A percentile compares a stretch with the other conserved stretches of the same genome.
Evolutionary conservation across 2,113 vertebrate genomes (phyloP).

Genomic region (Ellobius talpinus): DNA sequence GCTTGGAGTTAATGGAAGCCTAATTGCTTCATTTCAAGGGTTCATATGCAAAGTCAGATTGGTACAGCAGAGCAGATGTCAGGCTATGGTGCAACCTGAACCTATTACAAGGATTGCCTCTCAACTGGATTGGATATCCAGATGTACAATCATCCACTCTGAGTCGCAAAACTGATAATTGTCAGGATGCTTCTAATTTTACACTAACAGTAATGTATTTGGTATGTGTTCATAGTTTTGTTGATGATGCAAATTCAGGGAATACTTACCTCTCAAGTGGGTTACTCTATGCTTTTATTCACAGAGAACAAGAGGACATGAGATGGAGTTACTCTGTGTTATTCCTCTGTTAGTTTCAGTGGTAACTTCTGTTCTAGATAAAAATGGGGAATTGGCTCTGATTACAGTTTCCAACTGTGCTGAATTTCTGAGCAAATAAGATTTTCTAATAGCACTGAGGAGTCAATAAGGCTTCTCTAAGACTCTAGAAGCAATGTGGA

Average conservation of each 20-base stretch:
- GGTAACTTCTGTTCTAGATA: constrained; percentile 67
- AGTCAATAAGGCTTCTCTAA: constrained; percentile 67
- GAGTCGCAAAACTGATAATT: constrained; percentile 55
- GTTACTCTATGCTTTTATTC: neutral
- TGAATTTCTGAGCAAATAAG: constrained; percentile 65
- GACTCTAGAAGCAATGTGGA: constrained; percentile 43
- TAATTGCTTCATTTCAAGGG: constrained; percentile 67
- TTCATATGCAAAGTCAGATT: constrained; percentile 46
- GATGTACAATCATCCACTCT: constrained; percentile 57
- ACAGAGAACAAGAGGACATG: constrained; percentile 18
- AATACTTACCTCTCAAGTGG: neutral
- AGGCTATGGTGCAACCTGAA: constrained; percentile 48
- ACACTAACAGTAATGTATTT: constrained; percentile 45
- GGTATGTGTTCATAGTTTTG: neutral
- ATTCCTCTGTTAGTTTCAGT: constrained; percentile 70
- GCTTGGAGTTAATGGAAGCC: constrained; percentile 72
- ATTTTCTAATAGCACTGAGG: constrained; percentile 67
- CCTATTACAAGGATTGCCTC: constrained; percentile 61
- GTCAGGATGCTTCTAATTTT: neutral
- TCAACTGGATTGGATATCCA: constrained; percentile 59
- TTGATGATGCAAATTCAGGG: constrained; percentile 52
- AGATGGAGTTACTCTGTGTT: constrained; percentile 55
- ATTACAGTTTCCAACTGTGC: constrained; percentile 76
- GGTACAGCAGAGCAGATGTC: constrained; percentile 46
- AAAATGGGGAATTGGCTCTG: constrained; percentile 70